phyloP scores from a whole-genome alignment of 2,113 vertebrate genomes.

The Phylloscopus whistleri region DNA sequence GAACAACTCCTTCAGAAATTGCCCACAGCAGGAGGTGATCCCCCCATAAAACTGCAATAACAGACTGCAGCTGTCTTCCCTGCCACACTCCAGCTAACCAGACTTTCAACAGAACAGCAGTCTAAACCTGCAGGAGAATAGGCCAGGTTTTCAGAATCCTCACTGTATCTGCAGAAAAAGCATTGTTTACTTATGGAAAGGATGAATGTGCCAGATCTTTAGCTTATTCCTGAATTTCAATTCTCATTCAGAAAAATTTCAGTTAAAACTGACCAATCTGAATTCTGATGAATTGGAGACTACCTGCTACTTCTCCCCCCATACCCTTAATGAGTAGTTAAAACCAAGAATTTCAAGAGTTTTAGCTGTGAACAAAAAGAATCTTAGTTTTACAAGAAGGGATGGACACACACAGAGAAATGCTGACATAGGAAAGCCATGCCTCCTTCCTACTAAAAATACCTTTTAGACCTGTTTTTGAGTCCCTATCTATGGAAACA shows the following conservation, averaged over 20 bases:
- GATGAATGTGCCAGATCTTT: background rate
- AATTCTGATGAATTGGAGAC: background rate
- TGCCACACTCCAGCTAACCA: background rate
- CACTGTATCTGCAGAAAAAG: background rate
- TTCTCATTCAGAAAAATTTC: background rate
- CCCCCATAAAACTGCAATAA: background rate
- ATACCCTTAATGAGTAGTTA: fast-evolving
- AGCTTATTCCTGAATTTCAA: background rate
- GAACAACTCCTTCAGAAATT: background rate
- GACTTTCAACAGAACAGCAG: background rate
- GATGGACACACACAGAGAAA: background rate
- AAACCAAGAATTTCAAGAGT: background rate
- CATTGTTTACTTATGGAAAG: background rate
- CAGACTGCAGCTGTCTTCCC: background rate
- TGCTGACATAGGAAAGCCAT: background rate
- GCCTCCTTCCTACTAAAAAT: background rate
- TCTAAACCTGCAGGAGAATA: background rate
- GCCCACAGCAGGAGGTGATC: background rate
- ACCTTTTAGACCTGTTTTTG: background rate
- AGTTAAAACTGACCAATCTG: background rate
- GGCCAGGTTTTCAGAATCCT: background rate
- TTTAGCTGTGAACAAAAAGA: background rate
- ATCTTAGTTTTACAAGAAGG: background rate
- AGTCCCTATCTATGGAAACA: fast-evolving
- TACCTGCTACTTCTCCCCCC: background rate